Evolutionary conservation across 2,797 vertebrate genomes (phyloP).

Genomic region (Melanotaenia boesemani): DNA sequence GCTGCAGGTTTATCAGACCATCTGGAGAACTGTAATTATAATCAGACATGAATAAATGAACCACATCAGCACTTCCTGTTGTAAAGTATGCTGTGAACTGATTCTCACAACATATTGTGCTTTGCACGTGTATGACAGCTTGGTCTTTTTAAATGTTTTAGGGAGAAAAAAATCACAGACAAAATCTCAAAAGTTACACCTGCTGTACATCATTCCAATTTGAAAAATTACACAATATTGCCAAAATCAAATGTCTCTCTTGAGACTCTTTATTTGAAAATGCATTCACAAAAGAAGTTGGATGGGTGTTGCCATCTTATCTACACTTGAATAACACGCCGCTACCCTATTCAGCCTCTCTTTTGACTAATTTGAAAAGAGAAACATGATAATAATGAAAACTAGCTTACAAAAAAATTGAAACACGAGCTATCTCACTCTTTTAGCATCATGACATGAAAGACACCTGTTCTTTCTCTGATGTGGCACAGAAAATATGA

Average conservation of each 20-base stretch:
- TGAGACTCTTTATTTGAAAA: constrained; percentile 51
- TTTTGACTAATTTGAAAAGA: constrained; percentile 72
- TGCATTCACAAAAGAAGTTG: constrained; percentile 62
- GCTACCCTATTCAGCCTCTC: constrained; percentile 64
- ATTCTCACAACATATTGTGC: constrained; percentile 9
- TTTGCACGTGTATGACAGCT: not conserved
- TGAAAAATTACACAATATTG: constrained; percentile 15
- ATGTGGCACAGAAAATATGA: constrained; percentile 60
- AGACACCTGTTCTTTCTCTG: constrained; percentile 74
- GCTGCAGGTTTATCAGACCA: constrained; percentile 53
- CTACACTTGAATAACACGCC: constrained; percentile 60
- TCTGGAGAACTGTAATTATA: constrained; percentile 63
- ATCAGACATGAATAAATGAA: constrained; percentile 38
- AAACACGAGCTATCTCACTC: constrained; percentile 68
- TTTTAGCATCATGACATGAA: constrained; percentile 71
- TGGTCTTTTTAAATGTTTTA: not conserved
- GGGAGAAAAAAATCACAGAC: not conserved
- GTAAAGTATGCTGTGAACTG: constrained; percentile 27
- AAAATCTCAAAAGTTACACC: not conserved
- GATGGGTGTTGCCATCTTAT: constrained; percentile 75
- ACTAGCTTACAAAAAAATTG: constrained; percentile 67
- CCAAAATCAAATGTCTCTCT: constrained; percentile 42
- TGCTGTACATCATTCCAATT: not conserved
- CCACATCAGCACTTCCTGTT: constrained; percentile 19
- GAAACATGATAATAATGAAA: constrained; percentile 78